phyloP scores from a whole-genome alignment of 2,113 vertebrate species.

The Protomyctophum bolini region DNA sequence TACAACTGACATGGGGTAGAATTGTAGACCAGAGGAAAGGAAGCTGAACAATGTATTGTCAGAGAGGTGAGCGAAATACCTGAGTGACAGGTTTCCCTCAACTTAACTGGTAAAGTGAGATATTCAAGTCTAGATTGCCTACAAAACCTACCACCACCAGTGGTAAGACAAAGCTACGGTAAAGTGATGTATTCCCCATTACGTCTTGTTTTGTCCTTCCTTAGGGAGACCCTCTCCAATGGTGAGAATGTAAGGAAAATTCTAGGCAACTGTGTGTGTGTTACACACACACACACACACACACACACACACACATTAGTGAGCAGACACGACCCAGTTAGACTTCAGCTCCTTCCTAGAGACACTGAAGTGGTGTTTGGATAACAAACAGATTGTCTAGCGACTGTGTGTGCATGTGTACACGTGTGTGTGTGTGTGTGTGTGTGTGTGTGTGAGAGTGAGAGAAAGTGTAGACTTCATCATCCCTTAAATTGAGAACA shows the following conservation, averaged over 20 bases:
- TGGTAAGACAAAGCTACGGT: no score
- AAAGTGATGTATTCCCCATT: background rate
- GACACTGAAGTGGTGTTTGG: background rate
- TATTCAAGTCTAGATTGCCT: background rate
- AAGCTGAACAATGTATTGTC: background rate
- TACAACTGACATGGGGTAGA: background rate
- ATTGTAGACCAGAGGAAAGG: background rate
- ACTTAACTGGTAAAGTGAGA: background rate
- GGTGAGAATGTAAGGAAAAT: background rate
- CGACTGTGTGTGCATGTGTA: background rate
- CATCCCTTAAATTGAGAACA: constrained; percentile 41
- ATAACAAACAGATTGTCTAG: background rate
- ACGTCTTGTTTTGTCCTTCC: background rate
- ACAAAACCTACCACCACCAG: no score
- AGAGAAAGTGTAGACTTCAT: constrained; percentile 6
- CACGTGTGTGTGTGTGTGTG: background rate
- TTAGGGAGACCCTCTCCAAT: background rate
- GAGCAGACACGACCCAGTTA: background rate
- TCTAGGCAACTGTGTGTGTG: background rate
- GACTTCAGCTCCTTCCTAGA: background rate
- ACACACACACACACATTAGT: background rate
- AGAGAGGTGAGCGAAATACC: background rate
- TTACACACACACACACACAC: background rate
- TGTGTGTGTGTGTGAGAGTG: constrained; percentile 17
- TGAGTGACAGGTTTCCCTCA: background rate